phyloP scores from a whole-genome alignment of 2,113 vertebrate genomes.

The Petrocephalus microphthalmus region DNA sequence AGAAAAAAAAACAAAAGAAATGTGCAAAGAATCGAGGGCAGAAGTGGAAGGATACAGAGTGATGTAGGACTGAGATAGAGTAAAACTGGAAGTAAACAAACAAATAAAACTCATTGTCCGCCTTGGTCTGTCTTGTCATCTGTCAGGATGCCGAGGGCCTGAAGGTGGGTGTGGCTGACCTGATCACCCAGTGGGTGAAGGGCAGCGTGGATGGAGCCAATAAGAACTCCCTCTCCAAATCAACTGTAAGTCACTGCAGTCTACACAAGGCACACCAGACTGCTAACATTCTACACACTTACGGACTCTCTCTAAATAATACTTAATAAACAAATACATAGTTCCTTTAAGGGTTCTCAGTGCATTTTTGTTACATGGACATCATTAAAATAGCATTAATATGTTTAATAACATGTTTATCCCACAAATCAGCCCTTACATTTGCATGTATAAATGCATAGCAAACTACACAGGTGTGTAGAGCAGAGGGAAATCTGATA shows the following conservation, averaged over 20 bases:
- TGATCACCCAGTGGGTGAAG: conserved; percentile 66
- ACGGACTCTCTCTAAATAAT: background rate
- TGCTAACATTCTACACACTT: background rate
- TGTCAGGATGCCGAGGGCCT: conserved; percentile 59
- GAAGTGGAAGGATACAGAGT: background rate
- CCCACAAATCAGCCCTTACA: background rate
- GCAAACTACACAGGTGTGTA: background rate
- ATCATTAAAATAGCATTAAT: background rate
- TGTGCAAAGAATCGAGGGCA: background rate
- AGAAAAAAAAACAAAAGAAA: background rate
- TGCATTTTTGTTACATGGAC: background rate
- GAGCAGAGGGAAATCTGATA: background rate
- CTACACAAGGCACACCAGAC: background rate
- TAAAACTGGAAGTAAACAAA: background rate
- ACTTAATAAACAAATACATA: background rate
- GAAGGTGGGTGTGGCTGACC: conserved; percentile 58
- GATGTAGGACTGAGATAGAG: background rate
- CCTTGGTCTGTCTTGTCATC: background rate
- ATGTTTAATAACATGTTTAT: background rate
- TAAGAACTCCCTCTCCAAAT: conserved; percentile 47
- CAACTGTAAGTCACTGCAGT: conserved; percentile 43
- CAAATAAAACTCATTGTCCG: background rate
- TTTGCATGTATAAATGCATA: background rate
- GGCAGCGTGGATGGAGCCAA: conserved; percentile 44
- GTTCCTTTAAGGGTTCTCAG: background rate